These are phyloP conservation scores for Lipotes vexillifer DNA, from an alignment of 2,113 vertebrate species.

Conservation along the genomic window DNA sequence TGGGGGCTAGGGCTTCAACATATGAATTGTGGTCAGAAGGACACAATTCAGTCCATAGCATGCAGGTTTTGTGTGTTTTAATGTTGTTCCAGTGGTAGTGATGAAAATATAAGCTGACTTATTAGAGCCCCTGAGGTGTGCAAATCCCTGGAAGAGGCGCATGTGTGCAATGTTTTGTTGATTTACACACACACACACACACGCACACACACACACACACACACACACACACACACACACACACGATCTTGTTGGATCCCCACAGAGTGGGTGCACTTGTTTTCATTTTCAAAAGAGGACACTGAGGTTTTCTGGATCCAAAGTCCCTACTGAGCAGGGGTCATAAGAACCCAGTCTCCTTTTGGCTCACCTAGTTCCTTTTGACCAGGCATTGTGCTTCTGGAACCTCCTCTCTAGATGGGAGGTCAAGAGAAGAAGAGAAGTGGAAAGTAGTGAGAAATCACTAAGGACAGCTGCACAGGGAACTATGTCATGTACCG, in stretches of 20 bases:
- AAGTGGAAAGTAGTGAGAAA: not conserved
- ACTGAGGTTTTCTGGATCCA: not conserved
- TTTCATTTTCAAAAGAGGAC: not conserved
- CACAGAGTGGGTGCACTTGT: not conserved
- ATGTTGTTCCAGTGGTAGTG: not conserved
- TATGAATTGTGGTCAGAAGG: not conserved
- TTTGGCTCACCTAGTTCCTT: not conserved
- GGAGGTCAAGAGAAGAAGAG: not conserved
- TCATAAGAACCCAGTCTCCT: accelerated
- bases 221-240: not conserved
- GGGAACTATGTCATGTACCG: accelerated
- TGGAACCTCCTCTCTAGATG: not conserved
- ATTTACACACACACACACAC: not conserved
- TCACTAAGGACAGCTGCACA: not conserved
- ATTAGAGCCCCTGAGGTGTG: not conserved
- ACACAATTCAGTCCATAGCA: not conserved
- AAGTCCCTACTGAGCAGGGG: not conserved
- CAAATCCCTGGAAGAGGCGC: not conserved
- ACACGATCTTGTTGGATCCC: not conserved
- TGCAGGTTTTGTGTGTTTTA: not conserved
- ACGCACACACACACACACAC: not conserved
- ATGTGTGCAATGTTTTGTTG: accelerated
- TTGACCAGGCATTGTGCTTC: not conserved
- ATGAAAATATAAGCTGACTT: not conserved
- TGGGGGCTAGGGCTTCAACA: not conserved